A percentile compares a stretch with the other conserved stretches of the same genome.
Conservation (phyloP, 1,140 invertebrate species). For the Reticulitermes speratus region DNA sequence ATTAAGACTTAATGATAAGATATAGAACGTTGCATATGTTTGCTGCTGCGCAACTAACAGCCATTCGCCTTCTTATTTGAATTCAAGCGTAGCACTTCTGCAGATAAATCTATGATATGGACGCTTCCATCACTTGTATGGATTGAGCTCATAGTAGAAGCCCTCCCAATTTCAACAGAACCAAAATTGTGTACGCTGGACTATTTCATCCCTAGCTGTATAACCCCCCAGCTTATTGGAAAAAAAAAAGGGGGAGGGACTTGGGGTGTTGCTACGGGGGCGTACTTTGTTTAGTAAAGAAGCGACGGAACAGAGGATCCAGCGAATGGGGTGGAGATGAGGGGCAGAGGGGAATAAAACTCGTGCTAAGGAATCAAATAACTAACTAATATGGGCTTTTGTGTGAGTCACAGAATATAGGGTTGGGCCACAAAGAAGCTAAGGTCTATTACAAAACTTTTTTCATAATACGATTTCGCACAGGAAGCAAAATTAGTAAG, state of each 20-base stretch:
- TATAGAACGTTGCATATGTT: too few relatives aligned
- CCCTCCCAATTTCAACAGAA: not conserved
- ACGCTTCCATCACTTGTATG: not conserved
- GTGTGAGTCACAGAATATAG: not conserved
- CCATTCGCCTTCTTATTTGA: not conserved
- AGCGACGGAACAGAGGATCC: not conserved
- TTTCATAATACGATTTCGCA: not conserved
- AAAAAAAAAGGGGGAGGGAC: not conserved
- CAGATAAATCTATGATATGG: not conserved
- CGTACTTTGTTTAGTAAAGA: not conserved
- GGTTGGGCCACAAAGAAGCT: not conserved
- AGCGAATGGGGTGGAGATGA: not conserved
- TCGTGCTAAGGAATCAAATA: constrained; percentile 19
- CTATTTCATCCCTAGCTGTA: not conserved
- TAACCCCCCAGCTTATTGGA: constrained; percentile 16
- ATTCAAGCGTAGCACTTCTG: not conserved
- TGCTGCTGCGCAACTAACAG: not conserved
- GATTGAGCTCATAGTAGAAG: not conserved
- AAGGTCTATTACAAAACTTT: not conserved
- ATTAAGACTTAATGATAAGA: too few relatives aligned
- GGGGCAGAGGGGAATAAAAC: not conserved
- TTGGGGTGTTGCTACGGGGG: not conserved
- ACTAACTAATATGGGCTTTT: constrained; percentile 16
- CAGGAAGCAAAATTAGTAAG: not conserved
- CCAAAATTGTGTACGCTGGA: constrained; percentile 7